Percentiles rank a stretch among this genome's conserved stretches.
Evolutionary conservation across 2,797 vertebrate species (phyloP).

Genomic region (Apogon talboti): DNA sequence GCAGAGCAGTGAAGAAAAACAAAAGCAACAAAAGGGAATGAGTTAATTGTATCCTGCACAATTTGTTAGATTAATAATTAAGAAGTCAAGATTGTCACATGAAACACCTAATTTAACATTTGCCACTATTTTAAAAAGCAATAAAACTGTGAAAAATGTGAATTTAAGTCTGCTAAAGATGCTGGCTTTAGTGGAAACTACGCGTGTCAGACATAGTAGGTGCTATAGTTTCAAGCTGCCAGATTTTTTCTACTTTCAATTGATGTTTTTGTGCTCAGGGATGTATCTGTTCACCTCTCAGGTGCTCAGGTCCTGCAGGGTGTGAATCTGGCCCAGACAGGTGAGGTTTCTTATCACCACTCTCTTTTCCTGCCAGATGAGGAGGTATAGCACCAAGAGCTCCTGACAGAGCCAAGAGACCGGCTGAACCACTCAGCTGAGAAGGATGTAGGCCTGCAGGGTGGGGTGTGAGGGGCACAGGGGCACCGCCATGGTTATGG

Average conservation of each 20-base stretch:
- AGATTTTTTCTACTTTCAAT: not conserved
- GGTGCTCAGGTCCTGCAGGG: conserved; percentile 89
- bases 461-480: conserved; percentile 93
- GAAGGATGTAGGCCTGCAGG: conserved; percentile 93
- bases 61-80: conserved; percentile 13
- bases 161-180: not conserved
- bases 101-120: not conserved
- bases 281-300: conserved; percentile 91
- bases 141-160: not conserved
- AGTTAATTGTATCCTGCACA: conserved; percentile 14
- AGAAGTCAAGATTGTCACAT: conserved; percentile 8
- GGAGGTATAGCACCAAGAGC: conserved; percentile 91
- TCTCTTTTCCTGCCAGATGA: conserved; percentile 91
- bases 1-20: conserved; percentile 31
- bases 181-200: not conserved
- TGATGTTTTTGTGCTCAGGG: not conserved
- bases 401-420: conserved; percentile 92
- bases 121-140: not conserved
- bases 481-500: conserved; percentile 92
- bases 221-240: not conserved
- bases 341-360: conserved; percentile 89
- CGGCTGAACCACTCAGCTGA: conserved; percentile 91
- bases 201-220: not conserved
- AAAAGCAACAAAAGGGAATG: conserved; percentile 27
- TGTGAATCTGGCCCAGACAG: conserved; percentile 76